Evolutionary conservation across 2,888 invertebrate genomes (phyloP).

Genomic region (Ormyrus pomaceus): DNA sequence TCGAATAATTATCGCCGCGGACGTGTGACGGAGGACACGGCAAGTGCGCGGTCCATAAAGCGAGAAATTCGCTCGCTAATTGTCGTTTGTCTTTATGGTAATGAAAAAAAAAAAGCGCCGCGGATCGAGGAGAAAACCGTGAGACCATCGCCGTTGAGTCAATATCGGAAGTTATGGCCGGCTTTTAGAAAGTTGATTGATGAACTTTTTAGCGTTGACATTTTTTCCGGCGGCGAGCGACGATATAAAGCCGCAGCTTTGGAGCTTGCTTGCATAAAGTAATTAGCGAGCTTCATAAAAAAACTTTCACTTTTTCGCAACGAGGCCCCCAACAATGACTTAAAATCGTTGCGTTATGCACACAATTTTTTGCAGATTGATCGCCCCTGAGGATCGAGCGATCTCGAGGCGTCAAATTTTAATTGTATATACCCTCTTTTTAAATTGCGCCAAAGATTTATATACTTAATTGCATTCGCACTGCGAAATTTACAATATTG

Average conservation of each 20-base stretch:
- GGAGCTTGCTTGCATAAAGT: conserved; percentile 17
- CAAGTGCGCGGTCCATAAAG: background rate
- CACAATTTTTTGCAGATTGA: background rate
- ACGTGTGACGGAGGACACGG: too few species aligned
- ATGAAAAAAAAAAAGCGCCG: background rate
- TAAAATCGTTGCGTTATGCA: background rate
- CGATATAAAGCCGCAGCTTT: background rate
- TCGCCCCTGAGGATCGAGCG: background rate
- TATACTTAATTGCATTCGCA: too few species aligned
- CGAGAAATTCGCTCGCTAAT: conserved; percentile 44
- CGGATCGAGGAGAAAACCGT: background rate
- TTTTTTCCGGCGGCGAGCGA: background rate
- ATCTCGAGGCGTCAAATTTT: too few species aligned
- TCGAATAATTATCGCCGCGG: too few species aligned
- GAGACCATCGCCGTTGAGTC: too few species aligned
- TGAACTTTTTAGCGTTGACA: conserved; percentile 17
- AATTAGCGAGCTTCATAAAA: conserved; percentile 18
- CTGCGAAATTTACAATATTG: too few species aligned
- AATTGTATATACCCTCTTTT: too few species aligned
- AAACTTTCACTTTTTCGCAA: conserved; percentile 27
- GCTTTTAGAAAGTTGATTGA: conserved; percentile 36
- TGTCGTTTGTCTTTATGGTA: background rate
- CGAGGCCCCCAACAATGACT: conserved; percentile 5
- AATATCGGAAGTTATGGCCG: conserved; percentile 7
- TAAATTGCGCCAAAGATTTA: too few species aligned